Conservation (phyloP, 1,140 invertebrate genomes). For the Aphidius gifuensis region DNA sequence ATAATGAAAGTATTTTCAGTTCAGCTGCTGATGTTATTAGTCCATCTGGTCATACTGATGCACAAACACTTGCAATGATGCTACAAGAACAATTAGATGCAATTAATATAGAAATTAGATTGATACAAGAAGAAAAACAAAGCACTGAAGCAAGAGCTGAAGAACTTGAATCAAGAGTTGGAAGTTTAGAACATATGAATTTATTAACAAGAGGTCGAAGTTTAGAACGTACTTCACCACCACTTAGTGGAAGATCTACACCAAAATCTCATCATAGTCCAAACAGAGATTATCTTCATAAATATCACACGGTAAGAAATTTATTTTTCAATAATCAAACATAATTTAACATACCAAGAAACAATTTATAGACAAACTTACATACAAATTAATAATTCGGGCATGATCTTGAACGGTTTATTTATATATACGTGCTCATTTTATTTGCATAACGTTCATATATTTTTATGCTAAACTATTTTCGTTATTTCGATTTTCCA, state of each 20-base stretch:
- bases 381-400: too few species aligned
- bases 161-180: conserved; percentile 94
- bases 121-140: conserved; percentile 89
- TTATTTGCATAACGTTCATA: too few species aligned
- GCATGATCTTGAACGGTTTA: too few species aligned
- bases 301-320: conserved; percentile 76
- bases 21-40: conserved; percentile 69
- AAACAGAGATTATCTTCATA: conserved; percentile 75
- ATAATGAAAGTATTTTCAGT: conserved; percentile 72
- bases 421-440: too few species aligned
- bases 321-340: not conserved
- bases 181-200: conserved; percentile 91
- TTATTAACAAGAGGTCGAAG: conserved; percentile 73
- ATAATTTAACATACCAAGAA: too few species aligned
- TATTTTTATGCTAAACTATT: too few species aligned
- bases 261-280: conserved; percentile 76
- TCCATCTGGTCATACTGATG: conserved; percentile 84
- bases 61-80: conserved; percentile 96
- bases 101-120: conserved; percentile 95
- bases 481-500: too few species aligned
- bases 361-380: too few species aligned
- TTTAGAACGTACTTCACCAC: conserved; percentile 72
- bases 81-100: conserved; percentile 98
- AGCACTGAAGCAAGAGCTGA: conserved; percentile 94
- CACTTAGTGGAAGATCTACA: conserved; percentile 76